Conservation (phyloP, 1,140 invertebrate genomes). For the Drosophila lacteicornis region DNA sequence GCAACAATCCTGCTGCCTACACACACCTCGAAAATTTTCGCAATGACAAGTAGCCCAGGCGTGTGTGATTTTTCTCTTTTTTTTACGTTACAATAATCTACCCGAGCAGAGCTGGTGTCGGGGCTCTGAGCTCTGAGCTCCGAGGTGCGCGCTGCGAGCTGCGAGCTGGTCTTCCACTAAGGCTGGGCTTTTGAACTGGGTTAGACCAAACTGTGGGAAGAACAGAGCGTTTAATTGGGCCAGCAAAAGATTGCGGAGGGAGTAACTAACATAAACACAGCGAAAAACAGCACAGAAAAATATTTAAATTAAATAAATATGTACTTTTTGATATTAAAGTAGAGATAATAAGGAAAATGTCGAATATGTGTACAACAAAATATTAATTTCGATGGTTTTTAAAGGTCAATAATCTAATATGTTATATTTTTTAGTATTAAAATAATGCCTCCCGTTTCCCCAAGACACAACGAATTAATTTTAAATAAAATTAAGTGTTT, state of each 20-base stretch:
- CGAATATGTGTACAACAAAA: no score
- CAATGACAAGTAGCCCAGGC: constrained; percentile 70
- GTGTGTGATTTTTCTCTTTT: constrained; percentile 33
- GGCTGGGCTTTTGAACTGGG: constrained; percentile 53
- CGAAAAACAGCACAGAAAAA: background rate
- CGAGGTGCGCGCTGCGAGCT: background rate
- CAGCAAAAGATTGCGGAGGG: constrained; percentile 34
- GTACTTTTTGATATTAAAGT: background rate
- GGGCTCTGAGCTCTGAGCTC: background rate
- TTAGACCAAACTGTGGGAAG: constrained; percentile 59
- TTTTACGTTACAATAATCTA: constrained; percentile 36
- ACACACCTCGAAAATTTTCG: constrained; percentile 72
- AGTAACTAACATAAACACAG: constrained; percentile 10
- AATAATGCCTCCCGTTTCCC: no score
- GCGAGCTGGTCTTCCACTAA: constrained; percentile 29
- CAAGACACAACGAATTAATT: no score
- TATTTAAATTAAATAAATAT: background rate
- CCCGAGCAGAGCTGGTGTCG: constrained; percentile 40
- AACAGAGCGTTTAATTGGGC: constrained; percentile 60
- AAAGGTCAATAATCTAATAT: no score
- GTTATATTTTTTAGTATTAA: no score
- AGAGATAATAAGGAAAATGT: background rate
- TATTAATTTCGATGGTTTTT: no score
- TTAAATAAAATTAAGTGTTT: no score
- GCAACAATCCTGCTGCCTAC: constrained; percentile 46